These are phyloP conservation scores for Sphaeridia pumilis DNA, from an alignment of 2,888 invertebrate species.

Conservation along the genomic window DNA sequence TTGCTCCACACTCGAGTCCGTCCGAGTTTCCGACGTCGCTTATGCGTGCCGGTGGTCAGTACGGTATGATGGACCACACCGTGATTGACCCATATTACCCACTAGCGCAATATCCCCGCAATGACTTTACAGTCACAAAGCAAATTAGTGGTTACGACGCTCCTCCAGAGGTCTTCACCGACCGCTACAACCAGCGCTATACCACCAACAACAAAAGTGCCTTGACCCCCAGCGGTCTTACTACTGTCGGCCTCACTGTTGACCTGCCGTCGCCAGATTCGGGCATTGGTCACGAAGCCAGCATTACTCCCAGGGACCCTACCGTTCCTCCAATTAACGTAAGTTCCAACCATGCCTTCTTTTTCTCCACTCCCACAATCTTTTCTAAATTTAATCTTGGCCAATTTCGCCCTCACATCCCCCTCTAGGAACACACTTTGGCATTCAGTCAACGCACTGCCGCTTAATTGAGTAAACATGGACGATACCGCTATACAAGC, in stretches of 20 bases:
- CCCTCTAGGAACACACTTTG: neutral
- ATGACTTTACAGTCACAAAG: slow-evolving; percentile 2
- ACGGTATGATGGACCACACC: slow-evolving; percentile 20
- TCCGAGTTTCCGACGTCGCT: slow-evolving; percentile 18
- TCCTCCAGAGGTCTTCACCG: slow-evolving; percentile 50
- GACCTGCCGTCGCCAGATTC: slow-evolving; percentile 92
- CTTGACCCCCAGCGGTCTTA: too few relatives aligned
- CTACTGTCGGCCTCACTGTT: slow-evolving; percentile 52
- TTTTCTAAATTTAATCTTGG: neutral
- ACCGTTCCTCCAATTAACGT: slow-evolving; percentile 42
- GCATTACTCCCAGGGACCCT: slow-evolving; percentile 76
- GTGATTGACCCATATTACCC: slow-evolving; percentile 50
- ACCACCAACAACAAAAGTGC: too few relatives aligned
- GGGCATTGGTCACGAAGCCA: slow-evolving; percentile 83
- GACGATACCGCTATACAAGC: too few relatives aligned
- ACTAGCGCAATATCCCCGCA: slow-evolving; percentile 41
- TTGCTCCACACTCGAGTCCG: slow-evolving; percentile 19
- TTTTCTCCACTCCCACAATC: slow-evolving; percentile 11
- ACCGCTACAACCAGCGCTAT: slow-evolving; percentile 46
- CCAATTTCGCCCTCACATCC: neutral
- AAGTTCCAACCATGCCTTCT: slow-evolving; percentile 8
- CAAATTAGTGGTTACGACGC: slow-evolving; percentile 39
- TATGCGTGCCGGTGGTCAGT: slow-evolving; percentile 15
- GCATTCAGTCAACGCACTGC: too few relatives aligned
- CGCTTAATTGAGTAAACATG: too few relatives aligned